Base-by-base conservation (phyloP, 2,888 invertebrate genomes). In the Amphipyra tragopoginis region DNA sequence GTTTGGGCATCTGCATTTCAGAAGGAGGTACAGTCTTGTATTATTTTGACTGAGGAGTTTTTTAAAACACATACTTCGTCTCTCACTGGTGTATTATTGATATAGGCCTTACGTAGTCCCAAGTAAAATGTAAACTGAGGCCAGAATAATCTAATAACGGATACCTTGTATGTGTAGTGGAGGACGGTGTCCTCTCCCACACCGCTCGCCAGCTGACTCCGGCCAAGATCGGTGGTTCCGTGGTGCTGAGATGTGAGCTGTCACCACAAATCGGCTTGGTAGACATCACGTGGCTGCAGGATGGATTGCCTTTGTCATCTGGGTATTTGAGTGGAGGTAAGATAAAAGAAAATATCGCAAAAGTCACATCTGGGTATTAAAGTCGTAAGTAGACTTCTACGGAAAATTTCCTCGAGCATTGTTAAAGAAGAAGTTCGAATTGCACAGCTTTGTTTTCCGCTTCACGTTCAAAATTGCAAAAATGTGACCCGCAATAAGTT, bases 241-340 rank as follows among this genome's bases (percentile, higher is more conserved):
- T 93, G 33, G 85, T 93, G 29, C 72, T 94, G 21, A 83, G 91
- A 4, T 94, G 94, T 73, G 94, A 93, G 57, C 79, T 91, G 11
- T 92, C 94, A 0, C 90, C 92, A 1, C 93, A 93, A 79, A 84
- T 91, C 0, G 93, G 92, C 0, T 65, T 90, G 1, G 89, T 90
- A 4, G 92, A 93, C 40, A 83, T 93, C 67, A 86, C 88, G 9
- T 94, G 94, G 94, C 81, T 94, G 14, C 94, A 94, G 70, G 93
- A 94, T 72, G 92, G 93, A 10, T 78, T 94, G 39, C 91, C 93
- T 0, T 60, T 94, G 21, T 83, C 92, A 33, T 89, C 91, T 0
- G 90, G 90, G 2, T 93, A 92, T 77, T 79, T 91, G 61, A 90
- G 87, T 38, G 83, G 90, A 49, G 94, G 93, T 93, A 76, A 84